Evolutionary conservation across 1,140 invertebrate genomes (phyloP).

Genomic region (Chionoecetes opilio): DNA sequence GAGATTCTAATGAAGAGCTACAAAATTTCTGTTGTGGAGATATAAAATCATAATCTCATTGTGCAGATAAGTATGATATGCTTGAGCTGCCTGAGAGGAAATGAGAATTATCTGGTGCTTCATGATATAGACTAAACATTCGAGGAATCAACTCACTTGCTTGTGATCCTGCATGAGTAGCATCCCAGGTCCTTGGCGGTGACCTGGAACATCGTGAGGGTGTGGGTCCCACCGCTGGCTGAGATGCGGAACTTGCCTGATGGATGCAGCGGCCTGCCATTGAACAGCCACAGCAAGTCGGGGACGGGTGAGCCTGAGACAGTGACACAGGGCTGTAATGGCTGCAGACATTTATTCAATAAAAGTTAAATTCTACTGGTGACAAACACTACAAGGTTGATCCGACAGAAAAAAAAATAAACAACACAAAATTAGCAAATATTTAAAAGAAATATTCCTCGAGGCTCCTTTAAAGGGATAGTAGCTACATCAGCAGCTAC

Average conservation of each 20-base stretch:
- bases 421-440: no score
- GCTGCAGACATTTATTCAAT: no score
- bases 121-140: background rate
- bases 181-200: conserved; percentile 84
- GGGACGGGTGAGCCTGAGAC: conserved; percentile 84
- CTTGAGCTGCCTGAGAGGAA: background rate
- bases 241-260: conserved; percentile 81
- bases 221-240: conserved; percentile 78
- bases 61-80: background rate
- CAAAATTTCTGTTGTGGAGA: background rate
- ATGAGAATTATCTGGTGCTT: no score
- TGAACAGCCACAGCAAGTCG: conserved; percentile 90
- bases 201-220: conserved; percentile 84
- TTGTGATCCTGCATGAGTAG: conserved; percentile 85
- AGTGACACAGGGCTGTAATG: conserved; percentile 6
- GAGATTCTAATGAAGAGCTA: no score
- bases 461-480: no score
- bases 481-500: no score
- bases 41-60: no score
- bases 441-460: no score
- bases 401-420: no score
- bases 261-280: conserved; percentile 84
- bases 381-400: no score
- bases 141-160: conserved; percentile 83
- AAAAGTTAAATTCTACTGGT: no score